Evolutionary conservation across 23 tunicate species (phyloP).

Genomic region (Halocynthia roretzi): DNA sequence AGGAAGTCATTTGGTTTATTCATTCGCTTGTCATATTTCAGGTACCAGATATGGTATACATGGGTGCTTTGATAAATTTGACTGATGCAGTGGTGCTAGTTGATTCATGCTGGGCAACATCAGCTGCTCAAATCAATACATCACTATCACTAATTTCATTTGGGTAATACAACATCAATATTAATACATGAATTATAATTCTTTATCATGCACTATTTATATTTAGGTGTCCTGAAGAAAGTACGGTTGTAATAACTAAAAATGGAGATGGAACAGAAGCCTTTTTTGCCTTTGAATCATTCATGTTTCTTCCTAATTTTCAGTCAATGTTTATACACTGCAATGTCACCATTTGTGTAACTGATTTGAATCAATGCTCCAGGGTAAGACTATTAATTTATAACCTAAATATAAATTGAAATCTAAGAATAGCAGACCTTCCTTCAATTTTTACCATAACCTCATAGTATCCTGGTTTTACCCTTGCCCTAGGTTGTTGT

Average conservation of each 20-base stretch:
- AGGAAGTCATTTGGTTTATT: not conserved
- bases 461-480: too few relatives aligned
- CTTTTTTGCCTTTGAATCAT: slow-evolving; percentile 1
- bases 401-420: too few relatives aligned
- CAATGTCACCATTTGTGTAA: not conserved
- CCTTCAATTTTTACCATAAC: too few relatives aligned
- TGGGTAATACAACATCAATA: not conserved
- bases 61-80: not conserved
- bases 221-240: not conserved
- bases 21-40: not conserved
- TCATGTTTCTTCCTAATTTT: not conserved
- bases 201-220: too few relatives aligned
- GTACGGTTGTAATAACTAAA: not conserved
- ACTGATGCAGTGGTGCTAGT: slow-evolving; percentile 1
- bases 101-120: not conserved
- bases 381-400: not conserved
- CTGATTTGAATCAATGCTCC: not conserved
- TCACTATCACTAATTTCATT: not conserved
- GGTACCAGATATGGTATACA: slow-evolving; percentile 20
- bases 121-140: not conserved
- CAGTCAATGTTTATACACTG: slow-evolving; percentile 1
- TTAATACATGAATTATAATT: not conserved
- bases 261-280: not conserved
- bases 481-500: too few relatives aligned
- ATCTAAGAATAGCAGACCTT: too few relatives aligned